phyloP scores from a whole-genome alignment of 2,113 vertebrate species.

The Panurus biarmicus region DNA sequence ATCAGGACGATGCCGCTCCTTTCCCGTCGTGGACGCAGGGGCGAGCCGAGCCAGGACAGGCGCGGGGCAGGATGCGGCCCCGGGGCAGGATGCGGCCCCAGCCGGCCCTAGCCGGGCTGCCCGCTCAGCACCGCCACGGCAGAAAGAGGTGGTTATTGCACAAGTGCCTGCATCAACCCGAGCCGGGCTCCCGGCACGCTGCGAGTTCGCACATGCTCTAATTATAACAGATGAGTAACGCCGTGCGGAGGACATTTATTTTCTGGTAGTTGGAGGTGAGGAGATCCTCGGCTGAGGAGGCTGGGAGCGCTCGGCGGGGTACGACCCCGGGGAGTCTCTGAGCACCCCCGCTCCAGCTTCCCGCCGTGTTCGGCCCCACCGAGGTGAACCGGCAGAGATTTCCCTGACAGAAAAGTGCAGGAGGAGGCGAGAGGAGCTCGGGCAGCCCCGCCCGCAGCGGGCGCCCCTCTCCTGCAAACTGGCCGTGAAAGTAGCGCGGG shows the following conservation, averaged over 20 bases:
- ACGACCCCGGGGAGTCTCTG: neutral
- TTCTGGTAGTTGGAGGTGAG: neutral
- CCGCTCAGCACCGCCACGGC: neutral
- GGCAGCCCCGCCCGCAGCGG: neutral
- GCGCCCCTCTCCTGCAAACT: neutral
- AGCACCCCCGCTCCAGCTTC: neutral
- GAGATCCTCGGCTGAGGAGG: neutral
- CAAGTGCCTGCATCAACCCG: neutral
- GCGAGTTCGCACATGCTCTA: conserved; percentile 42
- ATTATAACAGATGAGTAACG: conserved; percentile 56
- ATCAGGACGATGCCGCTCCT: conserved; percentile 14
- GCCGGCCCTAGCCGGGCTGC: neutral
- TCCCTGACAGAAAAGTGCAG: neutral
- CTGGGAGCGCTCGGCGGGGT: neutral
- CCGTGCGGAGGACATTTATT: conserved; percentile 7
- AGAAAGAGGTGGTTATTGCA: neutral
- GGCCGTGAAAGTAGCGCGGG: neutral
- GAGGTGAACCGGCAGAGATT: neutral
- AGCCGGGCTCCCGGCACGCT: neutral
- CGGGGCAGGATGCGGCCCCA: neutral
- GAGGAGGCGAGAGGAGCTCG: neutral
- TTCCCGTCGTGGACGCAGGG: conserved; percentile 4
- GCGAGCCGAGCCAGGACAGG: conserved; percentile 41
- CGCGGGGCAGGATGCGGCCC: neutral
- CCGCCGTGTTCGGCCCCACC: neutral